Evolutionary conservation across 1,140 invertebrate genomes (phyloP), one percentile per base, ranked within the genome.

Genomic region (Vollenhovia emeryi): DNA sequence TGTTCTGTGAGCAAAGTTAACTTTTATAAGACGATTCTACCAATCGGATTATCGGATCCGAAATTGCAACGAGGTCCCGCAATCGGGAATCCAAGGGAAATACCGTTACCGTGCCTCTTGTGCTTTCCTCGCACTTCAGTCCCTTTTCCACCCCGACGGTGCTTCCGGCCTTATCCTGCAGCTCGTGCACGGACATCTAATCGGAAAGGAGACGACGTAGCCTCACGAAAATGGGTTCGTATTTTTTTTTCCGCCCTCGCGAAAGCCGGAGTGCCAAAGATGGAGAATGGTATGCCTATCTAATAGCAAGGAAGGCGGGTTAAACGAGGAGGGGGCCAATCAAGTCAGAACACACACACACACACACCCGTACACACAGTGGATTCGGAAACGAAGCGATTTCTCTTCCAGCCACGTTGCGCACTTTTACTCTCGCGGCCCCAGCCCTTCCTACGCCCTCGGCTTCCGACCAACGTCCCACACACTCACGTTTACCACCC

Each of bases 311-410:
- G 62, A 78, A 62, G 30, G 15, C 59, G 48, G 45, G 43, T 43
- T 59, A 60, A 45, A 59, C 64, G 83, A 73, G 69, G 52, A 68
- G 79, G 55, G 55, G 86, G 90, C 90, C 91, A 92, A 92, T 92
- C 91, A 92, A 91, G 86, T 87, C 86, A 86, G 88, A 89, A 89
- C 88, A 89, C 79, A 92, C 88, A 92, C 88, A 89, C 88, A 89
- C 84, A 92, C 88, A 91, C n/a, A n/a, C n/a, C n/a, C n/a, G n/a
- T n/a, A n/a, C n/a, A n/a, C 87, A 92, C 88, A 88, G 86, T 85
- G 86, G 85, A 92, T 92, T 92, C 89, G 91, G 90, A 92, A 92
- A 92, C 90, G 91, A 92, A 92, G 91, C 90, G 91, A 91, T 92
- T 92, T 92, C 91, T 92, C 90, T 92, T 92, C 91, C 73, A 89